These are phyloP conservation scores for Adela reaumurella DNA, from an alignment of 2,888 invertebrate species.

Conservation along the genomic window DNA sequence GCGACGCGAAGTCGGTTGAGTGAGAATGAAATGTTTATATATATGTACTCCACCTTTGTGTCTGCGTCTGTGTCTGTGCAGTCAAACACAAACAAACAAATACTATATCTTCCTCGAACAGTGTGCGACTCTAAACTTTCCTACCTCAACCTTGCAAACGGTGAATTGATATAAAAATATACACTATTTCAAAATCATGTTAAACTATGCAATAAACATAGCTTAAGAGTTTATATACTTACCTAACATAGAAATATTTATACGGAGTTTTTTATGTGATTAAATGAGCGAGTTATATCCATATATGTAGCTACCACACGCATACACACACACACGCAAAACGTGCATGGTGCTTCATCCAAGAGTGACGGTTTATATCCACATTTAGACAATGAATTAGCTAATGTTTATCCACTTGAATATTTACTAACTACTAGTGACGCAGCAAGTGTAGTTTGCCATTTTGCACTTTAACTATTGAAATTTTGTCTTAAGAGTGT, in stretches of 20 bases:
- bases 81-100: conserved; percentile 19
- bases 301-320: conserved; percentile 2
- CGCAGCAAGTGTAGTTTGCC: not conserved
- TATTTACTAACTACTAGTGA: too few relatives aligned
- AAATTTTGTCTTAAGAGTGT: too few relatives aligned
- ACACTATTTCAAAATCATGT: conserved; percentile 23
- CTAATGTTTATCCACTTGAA: too few relatives aligned
- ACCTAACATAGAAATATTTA: conserved; percentile 52
- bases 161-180: conserved; percentile 35
- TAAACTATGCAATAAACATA: conserved; percentile 41
- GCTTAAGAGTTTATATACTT: conserved; percentile 48
- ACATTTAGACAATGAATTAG: too few relatives aligned
- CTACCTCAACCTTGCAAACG: conserved; percentile 52
- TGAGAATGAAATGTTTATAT: conserved; percentile 47
- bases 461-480: not conserved
- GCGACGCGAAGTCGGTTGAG: too few relatives aligned
- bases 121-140: conserved; percentile 28
- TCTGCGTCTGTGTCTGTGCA: conserved; percentile 50
- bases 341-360: not conserved
- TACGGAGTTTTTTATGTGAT: conserved; percentile 39
- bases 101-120: conserved; percentile 11
- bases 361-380: not conserved
- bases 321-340: not conserved
- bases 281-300: conserved; percentile 33
- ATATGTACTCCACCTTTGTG: conserved; percentile 46